Conservation (phyloP, 2,888 invertebrate species). For the Gymnosoma rotundatum region DNA sequence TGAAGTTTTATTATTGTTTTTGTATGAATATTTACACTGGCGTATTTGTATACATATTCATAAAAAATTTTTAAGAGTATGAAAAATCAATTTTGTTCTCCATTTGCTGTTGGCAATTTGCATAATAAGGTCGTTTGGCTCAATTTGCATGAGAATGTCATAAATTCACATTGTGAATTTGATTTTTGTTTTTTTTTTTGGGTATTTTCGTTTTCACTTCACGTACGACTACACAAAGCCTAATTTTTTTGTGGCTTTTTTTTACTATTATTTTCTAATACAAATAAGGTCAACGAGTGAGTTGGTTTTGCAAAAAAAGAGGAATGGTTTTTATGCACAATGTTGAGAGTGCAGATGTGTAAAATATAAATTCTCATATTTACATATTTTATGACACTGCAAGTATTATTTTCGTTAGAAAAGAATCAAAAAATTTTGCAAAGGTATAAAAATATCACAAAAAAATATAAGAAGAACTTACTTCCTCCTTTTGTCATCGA, state of each 20-base stretch:
- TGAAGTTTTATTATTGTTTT: not conserved
- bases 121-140: constrained; percentile 82
- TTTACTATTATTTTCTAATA: constrained; percentile 3
- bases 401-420: too few species aligned
- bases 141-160: constrained; percentile 82
- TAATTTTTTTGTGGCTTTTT: constrained; percentile 5
- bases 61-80: not conserved
- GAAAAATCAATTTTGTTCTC: constrained; percentile 82
- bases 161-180: constrained; percentile 77
- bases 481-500: too few species aligned
- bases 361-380: not conserved
- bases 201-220: constrained; percentile 5
- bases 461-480: too few species aligned
- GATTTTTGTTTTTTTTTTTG: constrained; percentile 5
- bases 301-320: not conserved
- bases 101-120: constrained; percentile 82
- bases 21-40: not conserved
- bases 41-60: not conserved
- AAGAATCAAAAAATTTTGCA: too few species aligned
- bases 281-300: constrained; percentile 21
- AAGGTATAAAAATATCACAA: too few species aligned
- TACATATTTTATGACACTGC: too few species aligned
- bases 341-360: not conserved
- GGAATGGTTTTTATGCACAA: constrained; percentile 5
- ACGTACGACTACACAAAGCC: not conserved